Evolutionary conservation across 2,888 invertebrate species (phyloP).

Genomic region (Xestia c-nigrum): DNA sequence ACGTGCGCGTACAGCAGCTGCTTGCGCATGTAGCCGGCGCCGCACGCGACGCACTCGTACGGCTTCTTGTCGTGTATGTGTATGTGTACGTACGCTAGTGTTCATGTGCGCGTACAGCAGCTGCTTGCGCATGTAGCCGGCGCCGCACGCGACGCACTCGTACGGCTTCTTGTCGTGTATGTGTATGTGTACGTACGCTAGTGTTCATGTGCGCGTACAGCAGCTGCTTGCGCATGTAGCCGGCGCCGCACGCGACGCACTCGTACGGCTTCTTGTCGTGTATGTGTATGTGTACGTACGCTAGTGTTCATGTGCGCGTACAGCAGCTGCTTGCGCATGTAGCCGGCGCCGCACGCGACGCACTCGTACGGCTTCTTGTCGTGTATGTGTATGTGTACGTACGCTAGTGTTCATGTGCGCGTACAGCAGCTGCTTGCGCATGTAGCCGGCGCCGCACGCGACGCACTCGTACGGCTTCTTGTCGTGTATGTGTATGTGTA

Average conservation of each 20-base stretch:
- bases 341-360: slow-evolving; percentile 81
- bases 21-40: slow-evolving; percentile 96
- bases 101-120: too few species aligned
- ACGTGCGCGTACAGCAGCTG: slow-evolving; percentile 94
- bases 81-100: neutral
- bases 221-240: slow-evolving; percentile 95
- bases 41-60: slow-evolving; percentile 95
- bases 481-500: slow-evolving; percentile 82
- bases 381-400: slow-evolving; percentile 53
- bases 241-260: slow-evolving; percentile 94
- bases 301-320: too few species aligned
- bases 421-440: slow-evolving; percentile 95
- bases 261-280: slow-evolving; percentile 96
- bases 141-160: slow-evolving; percentile 81
- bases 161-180: neutral
- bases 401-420: slow-evolving; percentile 94
- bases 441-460: slow-evolving; percentile 95
- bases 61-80: slow-evolving; percentile 93
- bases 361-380: too few species aligned
- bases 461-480: slow-evolving; percentile 96
- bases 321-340: too few species aligned
- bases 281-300: neutral
- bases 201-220: slow-evolving; percentile 94
- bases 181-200: slow-evolving; percentile 80
- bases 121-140: too few species aligned